A percentile compares a stretch with the other conserved stretches of the same genome.
Conservation (phyloP, 1,140 invertebrate genomes). For the Pseudachorutes palmiensis region DNA sequence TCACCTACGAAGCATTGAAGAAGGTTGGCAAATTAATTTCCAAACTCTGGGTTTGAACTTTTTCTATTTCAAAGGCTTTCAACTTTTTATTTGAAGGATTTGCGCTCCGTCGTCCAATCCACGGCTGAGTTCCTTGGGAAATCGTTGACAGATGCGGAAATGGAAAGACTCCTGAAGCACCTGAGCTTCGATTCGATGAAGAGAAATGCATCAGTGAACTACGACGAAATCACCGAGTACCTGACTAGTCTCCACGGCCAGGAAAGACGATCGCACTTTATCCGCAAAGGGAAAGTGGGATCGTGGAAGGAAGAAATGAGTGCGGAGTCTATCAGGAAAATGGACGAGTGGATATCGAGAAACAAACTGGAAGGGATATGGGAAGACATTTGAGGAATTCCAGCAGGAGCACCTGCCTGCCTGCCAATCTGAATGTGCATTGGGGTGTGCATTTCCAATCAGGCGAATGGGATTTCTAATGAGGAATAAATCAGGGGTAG, state of each 20-base stretch:
- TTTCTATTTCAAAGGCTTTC: not conserved
- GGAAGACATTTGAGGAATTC: not conserved
- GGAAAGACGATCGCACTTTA: slow-evolving; percentile 23
- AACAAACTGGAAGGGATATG: slow-evolving; percentile 19
- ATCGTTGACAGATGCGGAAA: slow-evolving; percentile 53
- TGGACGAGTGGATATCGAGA: slow-evolving; percentile 32
- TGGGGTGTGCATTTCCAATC: not conserved
- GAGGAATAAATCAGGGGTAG: too few relatives aligned
- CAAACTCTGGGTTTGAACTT: not conserved
- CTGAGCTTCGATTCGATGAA: slow-evolving; percentile 73
- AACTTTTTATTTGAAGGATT: slow-evolving; percentile 45
- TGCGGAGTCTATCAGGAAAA: slow-evolving; percentile 50
- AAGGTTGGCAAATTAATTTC: slow-evolving; percentile 15
- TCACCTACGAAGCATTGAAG: slow-evolving; percentile 35
- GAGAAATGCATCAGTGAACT: slow-evolving; percentile 63
- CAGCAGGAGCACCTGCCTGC: not conserved
- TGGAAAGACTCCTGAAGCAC: slow-evolving; percentile 60
- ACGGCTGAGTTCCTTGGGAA: slow-evolving; percentile 67
- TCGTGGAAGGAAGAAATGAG: slow-evolving; percentile 33
- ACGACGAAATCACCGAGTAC: slow-evolving; percentile 27
- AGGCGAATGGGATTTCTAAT: not conserved
- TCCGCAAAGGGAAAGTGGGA: slow-evolving; percentile 36
- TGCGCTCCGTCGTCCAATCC: slow-evolving; percentile 53
- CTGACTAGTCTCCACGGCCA: slow-evolving; percentile 6
- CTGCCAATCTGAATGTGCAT: too few relatives aligned